Percentiles rank a stretch among this genome's conserved stretches.
phyloP scores from a whole-genome alignment of 2,113 vertebrate species.

The Daubentonia madagascariensis region DNA sequence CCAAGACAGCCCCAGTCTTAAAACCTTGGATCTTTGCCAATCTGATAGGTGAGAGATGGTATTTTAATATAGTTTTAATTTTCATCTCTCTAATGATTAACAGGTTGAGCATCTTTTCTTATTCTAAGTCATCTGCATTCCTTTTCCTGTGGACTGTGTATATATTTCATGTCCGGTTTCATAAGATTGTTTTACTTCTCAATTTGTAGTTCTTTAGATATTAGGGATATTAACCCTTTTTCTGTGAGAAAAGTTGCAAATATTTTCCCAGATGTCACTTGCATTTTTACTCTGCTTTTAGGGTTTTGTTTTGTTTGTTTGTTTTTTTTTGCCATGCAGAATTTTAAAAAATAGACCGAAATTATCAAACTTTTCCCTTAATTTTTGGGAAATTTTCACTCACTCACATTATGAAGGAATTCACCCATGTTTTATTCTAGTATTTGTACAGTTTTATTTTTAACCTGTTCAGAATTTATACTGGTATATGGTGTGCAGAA shows the following conservation, averaged over 20 bases:
- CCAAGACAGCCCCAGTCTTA: not conserved
- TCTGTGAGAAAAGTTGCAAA: not conserved
- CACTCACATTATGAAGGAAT: not conserved
- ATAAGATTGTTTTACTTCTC: not conserved
- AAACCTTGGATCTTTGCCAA: not conserved
- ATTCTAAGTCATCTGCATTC: constrained; percentile 9
- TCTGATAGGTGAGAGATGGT: not conserved
- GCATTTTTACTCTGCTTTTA: not conserved
- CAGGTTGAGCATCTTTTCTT: not conserved
- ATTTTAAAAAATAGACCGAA: not conserved
- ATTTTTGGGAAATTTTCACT: not conserved
- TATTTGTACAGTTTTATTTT: not conserved
- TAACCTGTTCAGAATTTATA: constrained; percentile 1
- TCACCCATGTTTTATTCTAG: not conserved
- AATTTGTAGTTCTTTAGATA: not conserved
- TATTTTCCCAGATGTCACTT: constrained; percentile 2
- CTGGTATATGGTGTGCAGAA: not conserved
- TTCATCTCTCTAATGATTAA: not conserved
- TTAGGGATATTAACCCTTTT: not conserved
- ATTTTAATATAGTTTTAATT: constrained; percentile 38
- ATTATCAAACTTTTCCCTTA: not conserved
- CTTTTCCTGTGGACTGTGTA: not conserved
- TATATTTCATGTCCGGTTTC: not conserved
- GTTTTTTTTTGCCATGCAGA: not conserved
- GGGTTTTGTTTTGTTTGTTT: too few relatives aligned